A percentile compares a stretch with the other conserved stretches of the same genome.
Evolutionary conservation across 2,797 vertebrate species (phyloP).

Genomic region (Ispidina picta): DNA sequence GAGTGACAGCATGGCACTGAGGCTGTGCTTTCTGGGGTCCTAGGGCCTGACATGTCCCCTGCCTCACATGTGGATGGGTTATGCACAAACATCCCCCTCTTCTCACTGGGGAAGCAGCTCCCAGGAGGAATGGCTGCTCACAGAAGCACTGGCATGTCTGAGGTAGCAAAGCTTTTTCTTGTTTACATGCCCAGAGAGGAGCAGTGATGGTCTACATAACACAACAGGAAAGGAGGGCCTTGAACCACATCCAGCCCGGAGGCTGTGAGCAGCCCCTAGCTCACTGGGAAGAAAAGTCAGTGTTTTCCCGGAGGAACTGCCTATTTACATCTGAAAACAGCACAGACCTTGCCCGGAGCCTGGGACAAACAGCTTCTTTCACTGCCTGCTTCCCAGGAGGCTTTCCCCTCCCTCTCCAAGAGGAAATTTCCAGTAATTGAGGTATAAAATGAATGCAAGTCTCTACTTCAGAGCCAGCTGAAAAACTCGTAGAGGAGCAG

Average conservation of each 20-base stretch:
- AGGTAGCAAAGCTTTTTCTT: neutral
- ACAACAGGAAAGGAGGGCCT: slow-evolving; percentile 4
- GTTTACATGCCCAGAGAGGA: neutral
- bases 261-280: neutral
- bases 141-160: neutral
- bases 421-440: slow-evolving; percentile 31
- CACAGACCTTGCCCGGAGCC: neutral
- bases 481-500: neutral
- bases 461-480: neutral
- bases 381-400: slow-evolving; percentile 9
- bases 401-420: neutral
- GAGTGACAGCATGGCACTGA: neutral
- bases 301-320: neutral
- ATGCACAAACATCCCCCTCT: neutral
- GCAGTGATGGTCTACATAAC: neutral
- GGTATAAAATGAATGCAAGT: neutral
- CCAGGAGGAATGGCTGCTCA: fast-evolving
- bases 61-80: fast-evolving
- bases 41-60: fast-evolving
- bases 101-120: neutral
- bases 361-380: slow-evolving; percentile 20
- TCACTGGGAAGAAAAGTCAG: slow-evolving; percentile 22
- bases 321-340: slow-evolving; percentile 53
- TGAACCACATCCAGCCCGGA: slow-evolving; percentile 5
- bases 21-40: neutral